A percentile compares a stretch with the other conserved stretches of the same genome.
These are phyloP conservation scores for Microctonus brassicae DNA, from an alignment of 2,888 invertebrate genomes.

Conservation along the genomic window DNA sequence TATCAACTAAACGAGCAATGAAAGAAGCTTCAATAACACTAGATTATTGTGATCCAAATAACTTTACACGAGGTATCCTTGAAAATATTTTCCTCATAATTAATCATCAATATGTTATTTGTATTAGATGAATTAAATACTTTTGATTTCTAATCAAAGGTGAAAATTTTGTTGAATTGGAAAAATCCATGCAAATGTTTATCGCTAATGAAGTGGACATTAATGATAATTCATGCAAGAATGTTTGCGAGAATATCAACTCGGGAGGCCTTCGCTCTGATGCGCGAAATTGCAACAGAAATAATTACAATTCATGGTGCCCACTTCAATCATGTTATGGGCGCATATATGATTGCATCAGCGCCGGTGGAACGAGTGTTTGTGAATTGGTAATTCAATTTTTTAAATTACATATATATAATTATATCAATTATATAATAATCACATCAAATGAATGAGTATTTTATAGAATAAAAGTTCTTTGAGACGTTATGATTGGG, in stretches of 20 bases:
- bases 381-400: conserved; percentile 2
- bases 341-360: neutral
- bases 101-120: neutral
- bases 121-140: neutral
- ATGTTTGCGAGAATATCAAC: neutral
- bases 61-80: neutral
- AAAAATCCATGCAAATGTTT: neutral
- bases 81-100: neutral
- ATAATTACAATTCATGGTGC: neutral
- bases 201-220: neutral
- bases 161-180: neutral
- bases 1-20: neutral
- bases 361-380: no score
- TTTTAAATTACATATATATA: no score
- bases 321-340: neutral
- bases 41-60: neutral
- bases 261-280: no score
- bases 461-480: neutral
- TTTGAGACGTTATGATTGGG: neutral
- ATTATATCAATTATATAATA: no score
- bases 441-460: neutral
- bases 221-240: no score
- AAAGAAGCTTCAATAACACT: neutral
- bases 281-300: no score
- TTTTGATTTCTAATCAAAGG: neutral